Evolutionary conservation across 2,113 vertebrate genomes (phyloP).

Genomic region (Indri indri): DNA sequence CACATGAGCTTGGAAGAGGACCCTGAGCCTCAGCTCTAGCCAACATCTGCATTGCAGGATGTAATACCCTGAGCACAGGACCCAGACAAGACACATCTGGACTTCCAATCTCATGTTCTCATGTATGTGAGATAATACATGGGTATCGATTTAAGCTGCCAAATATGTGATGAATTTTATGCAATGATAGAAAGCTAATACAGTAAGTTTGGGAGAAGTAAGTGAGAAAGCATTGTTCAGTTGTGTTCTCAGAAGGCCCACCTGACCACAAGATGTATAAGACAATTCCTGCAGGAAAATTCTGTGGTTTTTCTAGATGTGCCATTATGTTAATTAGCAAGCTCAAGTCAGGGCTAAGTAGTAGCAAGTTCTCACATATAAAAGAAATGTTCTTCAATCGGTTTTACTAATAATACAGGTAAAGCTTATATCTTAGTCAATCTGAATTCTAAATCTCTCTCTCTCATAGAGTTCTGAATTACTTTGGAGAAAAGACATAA

Average conservation of each 20-base stretch:
- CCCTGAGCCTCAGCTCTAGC: background rate
- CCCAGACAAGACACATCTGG: background rate
- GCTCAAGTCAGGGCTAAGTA: background rate
- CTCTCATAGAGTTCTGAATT: background rate
- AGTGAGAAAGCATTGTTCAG: background rate
- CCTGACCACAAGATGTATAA: background rate
- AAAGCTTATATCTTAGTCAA: background rate
- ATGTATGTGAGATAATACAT: background rate
- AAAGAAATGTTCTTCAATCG: background rate
- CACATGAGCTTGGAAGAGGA: background rate
- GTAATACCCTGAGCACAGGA: background rate
- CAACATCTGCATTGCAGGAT: background rate
- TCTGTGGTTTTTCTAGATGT: background rate
- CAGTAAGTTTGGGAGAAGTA: background rate
- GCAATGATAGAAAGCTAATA: background rate
- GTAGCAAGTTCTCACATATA: background rate
- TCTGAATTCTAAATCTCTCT: background rate
- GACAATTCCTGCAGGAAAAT: background rate
- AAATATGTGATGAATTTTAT: background rate
- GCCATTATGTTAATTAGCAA: background rate
- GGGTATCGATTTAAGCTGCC: background rate
- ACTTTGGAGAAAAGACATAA: background rate
- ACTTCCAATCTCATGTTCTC: background rate
- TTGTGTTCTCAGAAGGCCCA: background rate
- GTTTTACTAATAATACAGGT: background rate